These are phyloP conservation scores for Spodoptera exigua DNA, from an alignment of 2,888 invertebrate species.

Conservation along the genomic window DNA sequence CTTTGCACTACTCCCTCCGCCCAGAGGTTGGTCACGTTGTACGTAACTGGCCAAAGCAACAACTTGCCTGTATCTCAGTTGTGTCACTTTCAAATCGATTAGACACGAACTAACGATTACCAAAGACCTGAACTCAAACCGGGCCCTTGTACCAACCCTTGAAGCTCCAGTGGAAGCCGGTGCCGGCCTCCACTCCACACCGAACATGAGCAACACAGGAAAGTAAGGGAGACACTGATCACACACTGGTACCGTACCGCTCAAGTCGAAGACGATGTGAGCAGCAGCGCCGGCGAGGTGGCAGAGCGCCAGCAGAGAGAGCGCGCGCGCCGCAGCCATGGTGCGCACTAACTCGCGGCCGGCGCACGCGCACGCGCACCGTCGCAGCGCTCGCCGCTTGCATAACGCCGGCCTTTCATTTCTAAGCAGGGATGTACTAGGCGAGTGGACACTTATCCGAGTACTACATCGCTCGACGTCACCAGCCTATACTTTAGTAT, in stretches of 20 bases:
- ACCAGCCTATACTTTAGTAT: too few species aligned
- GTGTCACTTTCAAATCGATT: too few species aligned
- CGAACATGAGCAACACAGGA: neutral
- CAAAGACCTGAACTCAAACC: too few species aligned
- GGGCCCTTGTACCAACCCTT: neutral
- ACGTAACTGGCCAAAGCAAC: too few species aligned
- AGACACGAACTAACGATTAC: too few species aligned
- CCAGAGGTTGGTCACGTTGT: too few species aligned
- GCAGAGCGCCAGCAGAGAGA: constrained; percentile 42
- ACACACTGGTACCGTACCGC: constrained; percentile 57
- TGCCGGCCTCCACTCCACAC: too few species aligned
- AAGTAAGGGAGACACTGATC: constrained; percentile 10
- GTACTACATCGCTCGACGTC: too few species aligned
- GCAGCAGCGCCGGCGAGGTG: constrained; percentile 27
- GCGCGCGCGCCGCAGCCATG: constrained; percentile 57
- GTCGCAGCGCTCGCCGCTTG: constrained; percentile 25
- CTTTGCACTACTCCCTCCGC: too few species aligned
- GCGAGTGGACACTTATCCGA: neutral
- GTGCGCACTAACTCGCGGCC: constrained; percentile 37
- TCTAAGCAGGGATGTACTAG: constrained; percentile 36
- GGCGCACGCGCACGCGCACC: constrained; percentile 11
- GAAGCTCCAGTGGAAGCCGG: too few species aligned
- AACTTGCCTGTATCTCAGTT: too few species aligned
- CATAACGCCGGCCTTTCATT: constrained; percentile 35
- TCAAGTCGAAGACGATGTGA: constrained; percentile 54